Percentiles rank a stretch among this genome's conserved stretches.
phyloP scores from a whole-genome alignment of 2,888 invertebrate genomes.

The Pollenia amentaria region DNA sequence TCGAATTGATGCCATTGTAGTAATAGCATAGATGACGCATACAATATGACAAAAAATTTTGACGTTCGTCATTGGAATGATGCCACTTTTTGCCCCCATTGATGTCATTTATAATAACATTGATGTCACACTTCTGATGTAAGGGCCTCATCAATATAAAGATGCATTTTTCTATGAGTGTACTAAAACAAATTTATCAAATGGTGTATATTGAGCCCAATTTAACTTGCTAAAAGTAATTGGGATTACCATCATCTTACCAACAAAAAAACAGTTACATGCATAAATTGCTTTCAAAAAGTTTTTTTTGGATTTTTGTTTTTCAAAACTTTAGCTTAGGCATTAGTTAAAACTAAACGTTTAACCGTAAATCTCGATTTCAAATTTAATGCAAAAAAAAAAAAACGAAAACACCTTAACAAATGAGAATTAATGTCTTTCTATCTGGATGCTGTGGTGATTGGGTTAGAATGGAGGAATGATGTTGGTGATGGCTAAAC shows the following conservation, averaged over 20 bases:
- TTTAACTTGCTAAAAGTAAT: constrained; percentile 47
- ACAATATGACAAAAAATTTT: too few relatives aligned
- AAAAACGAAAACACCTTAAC: constrained; percentile 57
- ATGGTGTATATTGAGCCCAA: not conserved
- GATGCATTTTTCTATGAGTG: too few relatives aligned
- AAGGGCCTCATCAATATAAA: too few relatives aligned
- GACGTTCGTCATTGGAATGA: too few relatives aligned
- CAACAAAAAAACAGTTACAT: constrained; percentile 14
- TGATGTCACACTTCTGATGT: too few relatives aligned
- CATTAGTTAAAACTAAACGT: constrained; percentile 64
- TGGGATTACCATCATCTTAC: constrained; percentile 29
- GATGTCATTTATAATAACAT: too few relatives aligned
- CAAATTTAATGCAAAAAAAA: constrained; percentile 51
- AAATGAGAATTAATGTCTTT: constrained; percentile 71
- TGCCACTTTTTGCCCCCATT: too few relatives aligned
- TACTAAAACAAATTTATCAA: not conserved
- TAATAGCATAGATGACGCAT: too few relatives aligned
- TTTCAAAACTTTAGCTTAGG: constrained; percentile 32
- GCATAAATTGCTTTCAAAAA: constrained; percentile 58
- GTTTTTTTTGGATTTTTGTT: constrained; percentile 6
- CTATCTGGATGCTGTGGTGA: constrained; percentile 51
- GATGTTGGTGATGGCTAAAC: constrained; percentile 62
- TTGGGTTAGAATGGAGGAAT: constrained; percentile 31
- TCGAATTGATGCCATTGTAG: too few relatives aligned
- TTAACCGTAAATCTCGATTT: constrained; percentile 72